Conservation (phyloP, 1,140 invertebrate genomes). For the Brachionus manjavacas region DNA sequence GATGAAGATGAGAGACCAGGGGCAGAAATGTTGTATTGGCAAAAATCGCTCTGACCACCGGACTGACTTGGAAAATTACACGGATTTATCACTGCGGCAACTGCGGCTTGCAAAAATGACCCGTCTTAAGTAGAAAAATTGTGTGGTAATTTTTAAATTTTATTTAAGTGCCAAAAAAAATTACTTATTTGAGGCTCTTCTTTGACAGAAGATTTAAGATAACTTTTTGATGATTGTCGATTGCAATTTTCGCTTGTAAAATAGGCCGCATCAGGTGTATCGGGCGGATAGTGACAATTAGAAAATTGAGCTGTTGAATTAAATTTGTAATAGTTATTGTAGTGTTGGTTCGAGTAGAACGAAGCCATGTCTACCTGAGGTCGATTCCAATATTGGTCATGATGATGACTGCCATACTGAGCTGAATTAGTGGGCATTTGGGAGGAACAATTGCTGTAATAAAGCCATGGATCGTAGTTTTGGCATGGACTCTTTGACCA, state of each 20-base stretch:
- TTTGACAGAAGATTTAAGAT: not conserved
- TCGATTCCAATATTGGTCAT: not conserved
- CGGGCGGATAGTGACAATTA: not conserved
- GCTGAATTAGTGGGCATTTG: not conserved
- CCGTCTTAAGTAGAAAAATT: not conserved
- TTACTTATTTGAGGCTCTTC: conserved; percentile 34
- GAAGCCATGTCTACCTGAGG: not conserved
- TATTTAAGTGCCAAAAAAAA: not conserved
- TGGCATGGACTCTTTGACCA: not conserved
- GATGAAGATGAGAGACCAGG: not conserved
- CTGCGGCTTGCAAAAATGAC: conserved; percentile 12
- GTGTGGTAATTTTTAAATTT: not conserved
- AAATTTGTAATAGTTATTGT: not conserved
- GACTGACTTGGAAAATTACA: not conserved
- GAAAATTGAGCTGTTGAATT: not conserved
- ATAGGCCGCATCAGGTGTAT: not conserved
- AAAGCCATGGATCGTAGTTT: not conserved
- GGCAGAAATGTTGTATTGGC: not conserved
- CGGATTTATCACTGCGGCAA: conserved; percentile 13
- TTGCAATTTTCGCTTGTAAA: not conserved
- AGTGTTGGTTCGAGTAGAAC: conserved; percentile 22
- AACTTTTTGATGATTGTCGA: not conserved
- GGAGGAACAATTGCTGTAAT: not conserved
- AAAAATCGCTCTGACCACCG: not conserved
- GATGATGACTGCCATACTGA: not conserved